A percentile compares a stretch with the other conserved stretches of the same genome.
Evolutionary conservation across 2,797 vertebrate species (phyloP).

Genomic region (Leuciscus waleckii): DNA sequence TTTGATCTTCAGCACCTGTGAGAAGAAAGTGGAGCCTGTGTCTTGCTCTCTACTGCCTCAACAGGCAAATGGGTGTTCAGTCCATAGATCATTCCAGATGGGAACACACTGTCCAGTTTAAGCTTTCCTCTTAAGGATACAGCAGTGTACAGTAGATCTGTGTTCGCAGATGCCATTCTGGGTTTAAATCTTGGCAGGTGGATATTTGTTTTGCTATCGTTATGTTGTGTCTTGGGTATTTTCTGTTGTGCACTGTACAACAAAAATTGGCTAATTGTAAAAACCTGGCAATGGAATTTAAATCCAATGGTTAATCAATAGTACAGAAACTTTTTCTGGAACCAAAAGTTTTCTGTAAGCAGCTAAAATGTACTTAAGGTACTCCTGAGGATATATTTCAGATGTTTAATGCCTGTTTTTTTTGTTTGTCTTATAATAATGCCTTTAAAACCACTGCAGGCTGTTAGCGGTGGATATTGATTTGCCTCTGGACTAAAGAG

Average conservation of each 20-base stretch:
- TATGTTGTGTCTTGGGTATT: not conserved
- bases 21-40: slow-evolving; percentile 16
- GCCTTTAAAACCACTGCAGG: slow-evolving; percentile 13
- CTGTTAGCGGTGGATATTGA: slow-evolving; percentile 57
- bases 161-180: slow-evolving; percentile 21
- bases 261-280: not conserved
- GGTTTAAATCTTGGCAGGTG: slow-evolving; percentile 36
- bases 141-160: not conserved
- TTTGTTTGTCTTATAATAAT: slow-evolving; percentile 25
- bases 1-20: slow-evolving; percentile 46
- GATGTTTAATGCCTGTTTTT: slow-evolving; percentile 24
- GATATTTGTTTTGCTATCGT: slow-evolving; percentile 47
- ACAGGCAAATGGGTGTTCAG: slow-evolving; percentile 10
- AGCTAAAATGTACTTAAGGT: not conserved
- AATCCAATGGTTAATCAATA: not conserved
- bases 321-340: not conserved
- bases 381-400: not conserved
- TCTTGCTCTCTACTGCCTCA: slow-evolving; percentile 24
- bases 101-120: slow-evolving; percentile 21
- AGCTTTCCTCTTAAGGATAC: slow-evolving; percentile 49
- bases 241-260: not conserved
- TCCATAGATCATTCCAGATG: slow-evolving; percentile 19
- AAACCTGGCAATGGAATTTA: not conserved
- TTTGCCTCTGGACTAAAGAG: slow-evolving; percentile 52
- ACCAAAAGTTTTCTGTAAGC: not conserved